A percentile compares a stretch with the other conserved stretches of the same genome.
Evolutionary conservation across 1,140 invertebrate species (phyloP).

Genomic region (Agrypnia vestita): DNA sequence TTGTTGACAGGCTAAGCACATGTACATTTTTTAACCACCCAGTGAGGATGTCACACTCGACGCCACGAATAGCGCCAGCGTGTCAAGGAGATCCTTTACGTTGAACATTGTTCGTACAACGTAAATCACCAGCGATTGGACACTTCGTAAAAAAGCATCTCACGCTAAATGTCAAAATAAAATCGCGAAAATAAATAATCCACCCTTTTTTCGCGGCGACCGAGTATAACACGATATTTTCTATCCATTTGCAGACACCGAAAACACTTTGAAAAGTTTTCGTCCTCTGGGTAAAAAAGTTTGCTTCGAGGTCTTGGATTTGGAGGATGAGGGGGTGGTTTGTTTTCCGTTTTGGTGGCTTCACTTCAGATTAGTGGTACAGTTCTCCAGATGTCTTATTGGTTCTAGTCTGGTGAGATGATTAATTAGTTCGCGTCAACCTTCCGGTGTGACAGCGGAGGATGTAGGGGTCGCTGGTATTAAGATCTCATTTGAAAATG

Average conservation of each 20-base stretch:
- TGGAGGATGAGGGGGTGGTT: background rate
- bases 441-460: background rate
- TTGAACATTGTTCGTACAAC: conserved; percentile 2
- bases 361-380: background rate
- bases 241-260: background rate
- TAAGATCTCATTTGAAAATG: conserved; percentile 15
- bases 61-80: conserved; percentile 9
- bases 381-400: background rate
- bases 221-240: background rate
- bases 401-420: background rate
- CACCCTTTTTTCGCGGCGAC: background rate
- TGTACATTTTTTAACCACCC: conserved; percentile 28
- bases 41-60: conserved; percentile 22
- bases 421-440: conserved; percentile 23
- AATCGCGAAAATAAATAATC: background rate
- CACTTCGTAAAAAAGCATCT: background rate
- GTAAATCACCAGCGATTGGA: background rate
- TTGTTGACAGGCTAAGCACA: background rate
- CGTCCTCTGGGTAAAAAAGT: background rate
- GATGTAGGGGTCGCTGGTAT: background rate
- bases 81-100: conserved; percentile 35
- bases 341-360: background rate
- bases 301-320: background rate
- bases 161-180: background rate
- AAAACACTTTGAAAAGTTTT: background rate